Percentiles rank a stretch among this genome's conserved stretches.
Conservation (phyloP, 2,797 vertebrate species). For the Phylloscopus collybita region DNA sequence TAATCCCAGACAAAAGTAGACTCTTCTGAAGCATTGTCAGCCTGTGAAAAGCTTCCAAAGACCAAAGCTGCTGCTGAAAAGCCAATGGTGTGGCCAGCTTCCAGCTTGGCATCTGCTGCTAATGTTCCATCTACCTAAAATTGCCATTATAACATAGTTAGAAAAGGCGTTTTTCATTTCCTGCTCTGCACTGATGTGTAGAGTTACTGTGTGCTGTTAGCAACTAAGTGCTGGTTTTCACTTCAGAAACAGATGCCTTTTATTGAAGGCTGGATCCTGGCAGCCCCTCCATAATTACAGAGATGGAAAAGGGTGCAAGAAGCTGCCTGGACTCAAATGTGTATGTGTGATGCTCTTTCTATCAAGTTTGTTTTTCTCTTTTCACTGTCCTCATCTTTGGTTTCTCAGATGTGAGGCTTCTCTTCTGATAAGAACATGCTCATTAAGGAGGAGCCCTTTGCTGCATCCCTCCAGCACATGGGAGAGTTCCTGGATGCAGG, state of each 20-base stretch:
- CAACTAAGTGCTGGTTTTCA: conserved; percentile 13
- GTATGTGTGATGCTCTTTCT: background rate
- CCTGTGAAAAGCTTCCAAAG: conserved; percentile 34
- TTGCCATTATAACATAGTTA: conserved; percentile 47
- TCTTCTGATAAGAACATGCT: background rate
- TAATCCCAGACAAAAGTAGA: conserved; percentile 23
- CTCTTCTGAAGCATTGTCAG: conserved; percentile 40
- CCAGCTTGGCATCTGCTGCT: conserved; percentile 48
- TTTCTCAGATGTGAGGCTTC: background rate
- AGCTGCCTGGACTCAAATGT: background rate
- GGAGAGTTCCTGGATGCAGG: background rate
- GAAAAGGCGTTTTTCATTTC: conserved; percentile 55
- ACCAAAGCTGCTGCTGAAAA: conserved; percentile 40
- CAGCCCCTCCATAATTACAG: background rate
- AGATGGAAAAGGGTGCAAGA: conserved; percentile 12
- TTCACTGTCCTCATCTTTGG: background rate
- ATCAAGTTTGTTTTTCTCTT: background rate
- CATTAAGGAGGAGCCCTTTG: rapidly evolving
- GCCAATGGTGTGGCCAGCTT: conserved; percentile 20
- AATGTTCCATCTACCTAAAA: conserved; percentile 59
- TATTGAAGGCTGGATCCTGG: conserved; percentile 22
- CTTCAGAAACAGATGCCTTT: conserved; percentile 38
- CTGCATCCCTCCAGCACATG: background rate
- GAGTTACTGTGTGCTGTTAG: conserved; percentile 20
- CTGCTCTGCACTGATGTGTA: conserved; percentile 18